Base-by-base conservation (phyloP, 2,113 vertebrate species). In the Casuarius casuarius region DNA sequence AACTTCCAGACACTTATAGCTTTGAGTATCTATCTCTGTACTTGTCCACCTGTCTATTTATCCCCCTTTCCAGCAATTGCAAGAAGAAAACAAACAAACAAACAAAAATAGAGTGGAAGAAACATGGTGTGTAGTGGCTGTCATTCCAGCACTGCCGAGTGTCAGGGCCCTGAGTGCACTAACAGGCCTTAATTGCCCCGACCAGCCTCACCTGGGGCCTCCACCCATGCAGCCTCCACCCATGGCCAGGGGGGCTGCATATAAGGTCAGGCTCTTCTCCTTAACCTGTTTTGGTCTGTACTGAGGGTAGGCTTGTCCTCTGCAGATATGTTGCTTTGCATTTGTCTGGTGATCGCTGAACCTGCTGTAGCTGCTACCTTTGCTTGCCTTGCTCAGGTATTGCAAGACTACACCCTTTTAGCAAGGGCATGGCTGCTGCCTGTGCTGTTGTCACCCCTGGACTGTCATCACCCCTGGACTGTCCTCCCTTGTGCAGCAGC, bases 271-370 rank as follows among this genome's bases (percentile, higher is more conserved):
- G 17, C 4, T 73, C 11, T 9, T 58, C 21, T 38, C 2, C 1
- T 18, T 1, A 1, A 0, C 1, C 0, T 4, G 29, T 5, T 79
- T 33, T 35, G 28, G 10, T 48, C 46, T 48, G 31, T 2, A n/a
- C 5, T 3, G 17, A 2, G 33, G 35, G 4, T 1, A 20, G 2
- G 20, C 2, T 8, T 54, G 15, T 31, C 42, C 11, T 59, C 40
- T 26, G 4, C 31, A 51, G 17, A 4, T 71, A 21, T 29, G 40
- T 25, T 63, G 6, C 3, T 87, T 17, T 49, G 17, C 31, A 20
- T 65, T n/a, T 87, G 23, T 33, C 12, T 51, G 74, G 13, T 31
- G 19, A 3, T 12, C 4, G 35, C 7, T n/a, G 33, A 54, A 52
- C 23, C 33, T 22, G 9, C 16, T 3, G 0, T 1, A 4, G 33